Percentiles rank a stretch among this genome's conserved stretches.
Conservation (phyloP, 1,140 invertebrate genomes). For the Cyclargus thomasi region DNA sequence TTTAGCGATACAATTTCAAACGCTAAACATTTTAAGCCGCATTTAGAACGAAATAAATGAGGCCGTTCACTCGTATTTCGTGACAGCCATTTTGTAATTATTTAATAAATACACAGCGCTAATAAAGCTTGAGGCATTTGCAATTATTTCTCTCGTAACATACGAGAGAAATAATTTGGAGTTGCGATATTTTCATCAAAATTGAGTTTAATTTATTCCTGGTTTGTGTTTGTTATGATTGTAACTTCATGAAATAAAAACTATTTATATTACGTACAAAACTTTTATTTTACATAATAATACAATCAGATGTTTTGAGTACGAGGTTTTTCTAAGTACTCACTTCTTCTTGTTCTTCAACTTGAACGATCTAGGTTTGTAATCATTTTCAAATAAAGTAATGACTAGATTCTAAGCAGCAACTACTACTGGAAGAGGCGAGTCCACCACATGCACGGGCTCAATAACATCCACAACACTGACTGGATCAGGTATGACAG, state of each 20-base stretch:
- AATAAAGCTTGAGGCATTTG: not conserved
- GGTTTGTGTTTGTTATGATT: too few species aligned
- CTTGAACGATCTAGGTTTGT: too few species aligned
- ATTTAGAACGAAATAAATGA: not conserved
- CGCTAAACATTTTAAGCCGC: not conserved
- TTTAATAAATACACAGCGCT: not conserved
- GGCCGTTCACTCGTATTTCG: not conserved
- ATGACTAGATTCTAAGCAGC: not conserved
- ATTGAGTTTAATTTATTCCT: not conserved
- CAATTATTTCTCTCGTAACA: constrained; percentile 1
- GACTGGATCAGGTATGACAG: constrained; percentile 20
- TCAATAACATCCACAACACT: constrained; percentile 18
- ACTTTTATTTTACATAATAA: too few species aligned
- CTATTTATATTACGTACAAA: too few species aligned
- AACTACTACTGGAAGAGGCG: not conserved
- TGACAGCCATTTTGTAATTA: not conserved
- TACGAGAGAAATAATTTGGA: too few species aligned
- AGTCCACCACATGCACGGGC: constrained; percentile 7
- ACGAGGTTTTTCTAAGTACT: too few species aligned
- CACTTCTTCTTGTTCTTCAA: too few species aligned
- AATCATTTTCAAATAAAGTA: too few species aligned
- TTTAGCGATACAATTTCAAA: not conserved
- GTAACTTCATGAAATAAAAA: too few species aligned
- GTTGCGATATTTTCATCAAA: not conserved
- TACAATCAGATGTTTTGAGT: too few species aligned